Conservation (phyloP, 2,888 invertebrate genomes). For the Lutraria lutraria region DNA sequence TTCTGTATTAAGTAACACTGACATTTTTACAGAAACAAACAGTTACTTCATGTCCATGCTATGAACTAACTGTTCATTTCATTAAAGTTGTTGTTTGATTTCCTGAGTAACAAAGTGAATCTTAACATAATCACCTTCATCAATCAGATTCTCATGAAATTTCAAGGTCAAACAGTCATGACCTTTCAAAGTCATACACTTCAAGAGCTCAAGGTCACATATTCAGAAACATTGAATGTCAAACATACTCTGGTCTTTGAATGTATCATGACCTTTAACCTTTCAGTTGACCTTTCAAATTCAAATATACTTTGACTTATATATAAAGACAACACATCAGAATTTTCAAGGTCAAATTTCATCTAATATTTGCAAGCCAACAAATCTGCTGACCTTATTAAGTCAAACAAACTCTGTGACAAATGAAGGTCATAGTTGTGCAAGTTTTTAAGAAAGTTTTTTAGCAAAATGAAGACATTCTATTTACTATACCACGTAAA, state of each 20-base stretch:
- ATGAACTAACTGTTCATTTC: not conserved
- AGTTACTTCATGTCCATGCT: not conserved
- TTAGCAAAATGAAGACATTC: too few species aligned
- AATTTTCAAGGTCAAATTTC: constrained; percentile 11
- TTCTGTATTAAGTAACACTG: constrained; percentile 10
- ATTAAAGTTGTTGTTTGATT: not conserved
- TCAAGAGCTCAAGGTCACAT: not conserved
- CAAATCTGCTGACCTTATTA: too few species aligned
- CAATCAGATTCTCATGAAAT: not conserved
- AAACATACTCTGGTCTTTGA: too few species aligned
- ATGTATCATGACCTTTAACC: too few species aligned
- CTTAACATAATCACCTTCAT: not conserved
- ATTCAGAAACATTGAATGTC: not conserved
- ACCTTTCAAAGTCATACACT: not conserved
- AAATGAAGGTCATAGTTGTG: too few species aligned
- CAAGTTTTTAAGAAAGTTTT: too few species aligned
- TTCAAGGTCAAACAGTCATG: constrained; percentile 16
- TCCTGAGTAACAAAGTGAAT: not conserved
- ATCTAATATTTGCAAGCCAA: not conserved
- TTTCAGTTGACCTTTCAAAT: not conserved
- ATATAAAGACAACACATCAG: not conserved
- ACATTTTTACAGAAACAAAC: not conserved
- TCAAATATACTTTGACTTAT: not conserved
- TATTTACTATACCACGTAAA: too few species aligned
- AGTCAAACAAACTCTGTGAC: too few species aligned